phyloP scores from a whole-genome alignment of 2,797 vertebrate genomes.

The Saguinus oedipus region DNA sequence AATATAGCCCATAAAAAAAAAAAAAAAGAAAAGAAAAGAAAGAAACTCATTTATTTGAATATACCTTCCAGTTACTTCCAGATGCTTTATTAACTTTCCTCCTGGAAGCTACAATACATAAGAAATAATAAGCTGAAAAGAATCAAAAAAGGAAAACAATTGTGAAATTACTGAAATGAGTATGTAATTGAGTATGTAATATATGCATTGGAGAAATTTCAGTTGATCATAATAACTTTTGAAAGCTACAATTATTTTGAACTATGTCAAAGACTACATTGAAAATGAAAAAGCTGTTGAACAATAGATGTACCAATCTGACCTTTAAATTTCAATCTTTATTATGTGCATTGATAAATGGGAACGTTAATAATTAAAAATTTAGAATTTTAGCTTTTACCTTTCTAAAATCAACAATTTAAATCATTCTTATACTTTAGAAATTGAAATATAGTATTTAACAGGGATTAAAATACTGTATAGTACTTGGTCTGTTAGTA shows the following conservation, averaged over 20 bases:
- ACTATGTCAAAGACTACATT: slow-evolving; percentile 20
- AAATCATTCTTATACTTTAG: slow-evolving; percentile 27
- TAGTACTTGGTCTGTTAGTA: slow-evolving; percentile 3
- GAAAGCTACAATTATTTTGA: slow-evolving; percentile 2
- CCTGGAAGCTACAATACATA: background rate
- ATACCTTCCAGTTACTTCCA: slow-evolving; percentile 56
- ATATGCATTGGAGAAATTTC: slow-evolving; percentile 43
- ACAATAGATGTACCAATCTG: background rate
- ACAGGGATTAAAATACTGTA: background rate
- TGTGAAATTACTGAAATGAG: slow-evolving; percentile 61
- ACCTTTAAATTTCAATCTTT: slow-evolving; percentile 7
- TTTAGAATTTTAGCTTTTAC: slow-evolving; percentile 7
- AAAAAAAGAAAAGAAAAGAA: background rate
- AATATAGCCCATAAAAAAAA: background rate
- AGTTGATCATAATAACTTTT: slow-evolving; percentile 50
- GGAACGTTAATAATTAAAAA: slow-evolving; percentile 22
- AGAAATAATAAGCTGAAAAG: slow-evolving; percentile 64
- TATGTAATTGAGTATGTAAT: slow-evolving; percentile 60
- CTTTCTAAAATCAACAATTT: slow-evolving; percentile 41
- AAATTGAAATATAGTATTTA: background rate
- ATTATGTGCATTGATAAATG: background rate
- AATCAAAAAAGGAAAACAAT: slow-evolving; percentile 63
- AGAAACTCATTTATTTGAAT: slow-evolving; percentile 44
- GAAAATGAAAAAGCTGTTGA: slow-evolving; percentile 9
- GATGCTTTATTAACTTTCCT: slow-evolving; percentile 48